Evolutionary conservation across 2,113 vertebrate genomes (phyloP).

Genomic region (Struthidea cinerea): DNA sequence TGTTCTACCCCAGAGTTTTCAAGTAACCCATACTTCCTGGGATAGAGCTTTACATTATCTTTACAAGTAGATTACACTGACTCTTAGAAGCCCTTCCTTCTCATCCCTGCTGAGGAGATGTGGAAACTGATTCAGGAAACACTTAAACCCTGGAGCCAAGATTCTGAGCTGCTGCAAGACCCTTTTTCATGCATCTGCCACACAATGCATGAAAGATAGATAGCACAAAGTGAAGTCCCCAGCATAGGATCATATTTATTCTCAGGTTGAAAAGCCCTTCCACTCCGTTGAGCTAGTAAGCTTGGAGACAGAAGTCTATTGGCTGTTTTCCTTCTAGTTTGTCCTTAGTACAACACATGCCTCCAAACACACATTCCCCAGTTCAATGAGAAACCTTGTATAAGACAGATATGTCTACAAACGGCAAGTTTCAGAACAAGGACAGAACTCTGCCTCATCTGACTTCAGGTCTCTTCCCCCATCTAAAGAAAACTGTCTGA

Average conservation of each 20-base stretch:
- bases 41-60: neutral
- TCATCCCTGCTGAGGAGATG: neutral
- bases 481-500: neutral
- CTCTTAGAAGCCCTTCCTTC: neutral
- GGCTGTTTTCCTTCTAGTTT: neutral
- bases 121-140: neutral
- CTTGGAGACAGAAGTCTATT: neutral
- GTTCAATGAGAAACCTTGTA: neutral
- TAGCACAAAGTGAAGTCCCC: neutral
- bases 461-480: neutral
- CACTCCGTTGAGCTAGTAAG: neutral
- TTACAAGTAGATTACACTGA: neutral
- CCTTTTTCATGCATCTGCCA: neutral
- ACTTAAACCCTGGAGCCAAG: neutral
- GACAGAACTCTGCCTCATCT: neutral
- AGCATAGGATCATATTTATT: neutral
- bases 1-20: neutral
- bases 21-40: neutral
- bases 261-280: neutral
- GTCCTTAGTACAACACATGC: neutral
- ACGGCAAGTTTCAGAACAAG: neutral
- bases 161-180: neutral
- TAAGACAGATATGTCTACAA: accelerated
- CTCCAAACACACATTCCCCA: neutral
- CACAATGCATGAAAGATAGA: neutral